phyloP scores from a whole-genome alignment of 1,140 invertebrate genomes.

The Tenebrio molitor region DNA sequence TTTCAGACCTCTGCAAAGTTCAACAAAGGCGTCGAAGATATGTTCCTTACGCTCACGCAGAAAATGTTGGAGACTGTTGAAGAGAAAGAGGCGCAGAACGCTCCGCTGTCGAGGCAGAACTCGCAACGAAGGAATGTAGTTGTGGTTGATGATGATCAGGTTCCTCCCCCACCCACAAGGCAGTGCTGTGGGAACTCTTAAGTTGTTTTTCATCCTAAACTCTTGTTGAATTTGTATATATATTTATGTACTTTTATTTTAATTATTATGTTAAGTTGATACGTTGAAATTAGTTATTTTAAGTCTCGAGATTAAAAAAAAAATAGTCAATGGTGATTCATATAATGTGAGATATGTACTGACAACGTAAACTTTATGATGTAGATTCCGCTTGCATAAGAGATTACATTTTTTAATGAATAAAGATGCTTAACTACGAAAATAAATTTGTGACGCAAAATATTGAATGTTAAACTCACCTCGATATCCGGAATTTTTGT shows the following conservation, averaged over 20 bases:
- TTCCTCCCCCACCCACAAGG: slow-evolving; percentile 43
- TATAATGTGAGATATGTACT: too few species aligned
- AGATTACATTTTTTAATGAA: too few species aligned
- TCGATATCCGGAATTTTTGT: too few species aligned
- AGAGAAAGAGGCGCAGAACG: slow-evolving; percentile 68
- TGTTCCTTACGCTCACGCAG: slow-evolving; percentile 90
- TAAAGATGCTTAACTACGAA: too few species aligned
- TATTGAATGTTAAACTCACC: too few species aligned
- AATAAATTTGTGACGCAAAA: too few species aligned
- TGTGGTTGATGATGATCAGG: slow-evolving; percentile 73
- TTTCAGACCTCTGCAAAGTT: slow-evolving; percentile 96
- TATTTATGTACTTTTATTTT: slow-evolving; percentile 4
- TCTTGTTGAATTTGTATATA: slow-evolving; percentile 34
- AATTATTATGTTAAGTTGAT: neutral
- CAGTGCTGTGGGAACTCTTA: slow-evolving; percentile 56
- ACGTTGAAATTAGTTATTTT: slow-evolving; percentile 1
- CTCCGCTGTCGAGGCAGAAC: slow-evolving; percentile 68
- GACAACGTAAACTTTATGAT: too few species aligned
- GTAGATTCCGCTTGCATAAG: too few species aligned
- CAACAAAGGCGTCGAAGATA: slow-evolving; percentile 93
- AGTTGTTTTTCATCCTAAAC: slow-evolving; percentile 6
- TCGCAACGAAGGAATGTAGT: slow-evolving; percentile 72
- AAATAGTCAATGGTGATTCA: too few species aligned
- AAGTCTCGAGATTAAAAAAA: too few species aligned
- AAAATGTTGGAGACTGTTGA: slow-evolving; percentile 74